These are phyloP conservation scores for Clostera curtula DNA, from an alignment of 2,888 invertebrate genomes.

Conservation along the genomic window DNA sequence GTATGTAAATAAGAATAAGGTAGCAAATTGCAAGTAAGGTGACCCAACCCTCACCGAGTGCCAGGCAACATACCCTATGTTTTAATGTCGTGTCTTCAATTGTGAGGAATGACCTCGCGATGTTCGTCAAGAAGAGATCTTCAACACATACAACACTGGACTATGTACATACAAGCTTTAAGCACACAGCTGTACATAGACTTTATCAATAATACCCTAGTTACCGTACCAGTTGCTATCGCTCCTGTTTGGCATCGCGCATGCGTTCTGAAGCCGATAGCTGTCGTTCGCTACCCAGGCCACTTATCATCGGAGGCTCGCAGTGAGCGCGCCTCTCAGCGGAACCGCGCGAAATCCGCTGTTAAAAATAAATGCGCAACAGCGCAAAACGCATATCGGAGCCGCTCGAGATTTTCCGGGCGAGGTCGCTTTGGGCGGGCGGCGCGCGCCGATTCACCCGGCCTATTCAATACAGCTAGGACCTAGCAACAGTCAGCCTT, in stretches of 20 bases:
- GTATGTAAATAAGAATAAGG: too few relatives aligned
- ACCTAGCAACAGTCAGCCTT: conserved; percentile 4
- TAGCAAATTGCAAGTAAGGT: too few relatives aligned
- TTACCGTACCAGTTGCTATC: conserved; percentile 21
- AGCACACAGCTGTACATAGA: conserved; percentile 19
- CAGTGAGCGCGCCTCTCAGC: conserved; percentile 34
- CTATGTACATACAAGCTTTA: neutral
- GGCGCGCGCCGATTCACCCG: conserved; percentile 53
- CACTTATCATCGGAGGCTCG: conserved; percentile 41
- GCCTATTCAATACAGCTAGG: conserved; percentile 18
- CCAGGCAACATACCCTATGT: too few relatives aligned
- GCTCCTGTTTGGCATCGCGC: conserved; percentile 49
- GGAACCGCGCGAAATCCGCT: conserved; percentile 27
- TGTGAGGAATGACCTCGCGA: too few relatives aligned
- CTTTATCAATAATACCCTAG: conserved; percentile 47
- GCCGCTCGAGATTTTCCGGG: conserved; percentile 39
- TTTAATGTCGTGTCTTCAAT: too few relatives aligned
- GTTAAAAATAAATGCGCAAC: conserved; percentile 29
- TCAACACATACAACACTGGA: too few relatives aligned
- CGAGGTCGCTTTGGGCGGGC: conserved; percentile 56
- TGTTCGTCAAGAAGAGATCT: too few relatives aligned
- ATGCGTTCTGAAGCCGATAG: conserved; percentile 33
- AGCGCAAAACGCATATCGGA: conserved; percentile 19
- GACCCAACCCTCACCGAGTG: too few relatives aligned
- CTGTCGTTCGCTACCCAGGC: conserved; percentile 16